Conservation (phyloP, 2,888 invertebrate genomes). For the Lasius fuliginosus region DNA sequence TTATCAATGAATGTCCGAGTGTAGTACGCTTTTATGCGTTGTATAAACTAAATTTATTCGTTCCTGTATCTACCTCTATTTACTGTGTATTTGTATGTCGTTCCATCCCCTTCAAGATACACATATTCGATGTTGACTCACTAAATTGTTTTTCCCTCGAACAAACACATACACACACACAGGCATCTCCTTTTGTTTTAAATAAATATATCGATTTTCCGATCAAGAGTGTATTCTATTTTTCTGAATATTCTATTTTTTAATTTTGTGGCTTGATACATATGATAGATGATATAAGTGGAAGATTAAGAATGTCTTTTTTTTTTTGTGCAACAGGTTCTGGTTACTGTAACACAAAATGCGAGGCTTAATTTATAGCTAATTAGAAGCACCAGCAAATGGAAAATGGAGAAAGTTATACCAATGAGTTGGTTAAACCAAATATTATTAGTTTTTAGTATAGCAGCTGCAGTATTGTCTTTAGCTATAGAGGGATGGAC, state of each 20-base stretch:
- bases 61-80: neutral
- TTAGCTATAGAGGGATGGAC: conserved; percentile 79
- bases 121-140: neutral
- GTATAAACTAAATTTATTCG: neutral
- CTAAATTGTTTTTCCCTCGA: too few species aligned
- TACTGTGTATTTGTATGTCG: neutral
- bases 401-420: conserved; percentile 70
- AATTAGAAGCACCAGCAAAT: neutral
- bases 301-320: conserved; percentile 1
- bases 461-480: conserved; percentile 73
- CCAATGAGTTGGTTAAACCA: conserved; percentile 82
- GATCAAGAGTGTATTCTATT: neutral
- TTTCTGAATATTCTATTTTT: neutral
- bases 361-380: conserved; percentile 30
- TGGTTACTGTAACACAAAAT: conserved; percentile 59
- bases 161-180: neutral
- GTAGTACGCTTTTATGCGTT: neutral
- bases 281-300: neutral
- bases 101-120: neutral
- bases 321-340: conserved; percentile 56
- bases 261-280: neutral
- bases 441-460: conserved; percentile 77
- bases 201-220: neutral
- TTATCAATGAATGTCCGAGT: neutral
- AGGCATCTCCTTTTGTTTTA: neutral